Base-by-base conservation (phyloP, 2,888 invertebrate genomes). In the Drosophila demipolita region DNA sequence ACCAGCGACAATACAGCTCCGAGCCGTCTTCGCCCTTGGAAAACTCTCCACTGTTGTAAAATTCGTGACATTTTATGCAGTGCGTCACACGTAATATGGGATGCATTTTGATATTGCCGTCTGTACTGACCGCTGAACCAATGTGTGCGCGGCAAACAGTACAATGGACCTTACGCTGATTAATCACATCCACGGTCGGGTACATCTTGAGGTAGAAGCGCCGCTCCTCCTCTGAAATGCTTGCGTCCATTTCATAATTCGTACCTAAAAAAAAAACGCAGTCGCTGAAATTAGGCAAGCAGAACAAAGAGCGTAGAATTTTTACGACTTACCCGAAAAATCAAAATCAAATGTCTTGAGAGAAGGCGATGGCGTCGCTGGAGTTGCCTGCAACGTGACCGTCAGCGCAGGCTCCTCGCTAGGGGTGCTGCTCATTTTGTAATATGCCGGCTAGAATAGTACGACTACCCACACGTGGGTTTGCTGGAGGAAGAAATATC, bases 1-100 rank as follows among this genome's bases (percentile, higher is more conserved):
- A 97, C 97, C 97, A 97, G 57, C 97, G 94, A 83, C 97, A 97
- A 89, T 97, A 97, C 73, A 97, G 93, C 91, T 97, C 97, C 20
- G 96, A 97, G 32, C 96, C 96, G 93, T 97, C 97, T 91, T 97
- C 96, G 58, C 97, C 97, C 93, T 96, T 96, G 70, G 96, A 96
- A 92, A 97, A 97, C 83, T 96, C 96, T 7, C 97, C 97, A 91
- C 96, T 96, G 61, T 96, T 96, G 90, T 97, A 97, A 91, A 97
- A 97, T 45, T 96, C 95, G 81, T 95, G 95, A 91, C 97, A 97
- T 54, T 94, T 94, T 57, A 95, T 94, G 87, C 97, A 97, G 42
- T 97, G 94, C 11, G 97, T 93, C 0, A 96, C 96, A 40, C 95
- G 95, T 3, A 97, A 91, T 91, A 96, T 93, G 0, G 97, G 97